Percentiles rank a stretch among this genome's conserved stretches.
These are phyloP conservation scores for Gobio gobio DNA, from an alignment of 2,113 vertebrate species.

Conservation along the genomic window DNA sequence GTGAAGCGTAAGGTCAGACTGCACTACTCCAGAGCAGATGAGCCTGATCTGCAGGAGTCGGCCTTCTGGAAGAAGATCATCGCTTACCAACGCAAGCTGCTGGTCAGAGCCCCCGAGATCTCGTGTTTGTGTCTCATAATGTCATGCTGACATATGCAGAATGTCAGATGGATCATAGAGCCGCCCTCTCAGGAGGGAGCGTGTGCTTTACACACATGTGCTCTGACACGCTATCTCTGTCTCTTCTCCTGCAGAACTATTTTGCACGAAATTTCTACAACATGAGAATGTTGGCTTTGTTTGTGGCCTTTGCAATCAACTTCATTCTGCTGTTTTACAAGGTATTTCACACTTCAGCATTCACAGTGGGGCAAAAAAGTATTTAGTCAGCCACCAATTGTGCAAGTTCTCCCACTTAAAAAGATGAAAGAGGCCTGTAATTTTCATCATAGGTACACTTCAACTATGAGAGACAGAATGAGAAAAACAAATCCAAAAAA, in stretches of 20 bases:
- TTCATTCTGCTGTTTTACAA: slow-evolving; percentile 98
- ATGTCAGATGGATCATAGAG: neutral
- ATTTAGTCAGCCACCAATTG: too few species aligned
- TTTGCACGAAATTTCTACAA: slow-evolving; percentile 99
- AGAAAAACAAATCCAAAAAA: too few species aligned
- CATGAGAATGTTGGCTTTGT: slow-evolving; percentile 96
- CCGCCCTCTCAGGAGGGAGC: neutral
- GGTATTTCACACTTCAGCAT: slow-evolving; percentile 73
- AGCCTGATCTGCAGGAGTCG: slow-evolving; percentile 90
- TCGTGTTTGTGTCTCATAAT: neutral
- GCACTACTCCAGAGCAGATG: slow-evolving; percentile 83
- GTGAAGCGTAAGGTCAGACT: slow-evolving; percentile 82
- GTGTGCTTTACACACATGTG: neutral
- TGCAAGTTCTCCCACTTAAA: too few species aligned
- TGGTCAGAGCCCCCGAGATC: slow-evolving; percentile 75
- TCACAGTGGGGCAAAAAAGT: too few species aligned
- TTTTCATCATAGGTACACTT: too few species aligned
- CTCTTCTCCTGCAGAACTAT: slow-evolving; percentile 85
- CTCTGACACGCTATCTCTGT: neutral
- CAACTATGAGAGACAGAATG: too few species aligned
- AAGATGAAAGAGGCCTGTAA: too few species aligned
- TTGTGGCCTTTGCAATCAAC: slow-evolving; percentile 97
- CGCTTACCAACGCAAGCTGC: slow-evolving; percentile 92
- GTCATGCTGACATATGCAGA: too few species aligned
- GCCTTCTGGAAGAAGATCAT: slow-evolving; percentile 95